Base-by-base conservation (phyloP, 2,113 vertebrate genomes). In the mouse (Mus musculus) region DNA sequence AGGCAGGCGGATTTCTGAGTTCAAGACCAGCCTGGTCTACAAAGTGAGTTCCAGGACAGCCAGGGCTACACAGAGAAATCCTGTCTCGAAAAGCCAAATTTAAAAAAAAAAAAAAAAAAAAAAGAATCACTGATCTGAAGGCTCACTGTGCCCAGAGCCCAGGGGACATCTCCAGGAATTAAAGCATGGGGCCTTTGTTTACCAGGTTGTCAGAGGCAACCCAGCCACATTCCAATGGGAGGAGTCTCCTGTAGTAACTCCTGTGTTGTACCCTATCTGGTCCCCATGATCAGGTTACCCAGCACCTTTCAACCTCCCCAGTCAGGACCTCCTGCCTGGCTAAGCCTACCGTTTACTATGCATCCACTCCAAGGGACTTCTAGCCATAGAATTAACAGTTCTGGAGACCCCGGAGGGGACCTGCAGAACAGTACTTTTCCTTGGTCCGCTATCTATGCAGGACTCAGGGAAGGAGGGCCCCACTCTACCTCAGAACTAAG, bases 161-260 rank as follows among this genome's bases (percentile, higher is more conserved):
- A 82, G 72, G 56, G 52, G 85, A 90, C 11, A 12, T 42, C 46
- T 72, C 9, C 0, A 88, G 88, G 67, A 96, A 71, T 52, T 78
- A 69, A 89, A 97, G 96, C 59, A 46, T 71, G 73, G 39, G 65
- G 72, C 92, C 93, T 96, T 94, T 97, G 94, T 97, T 76, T 88
- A 36, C 39, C 14, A 65, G 80, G 69, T n/a, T 67, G 16, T 56
- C 19, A 88, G 93, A 86, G 39, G 42, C 33, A 93, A 76, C 17
- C 52, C 11, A 39, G 90, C 90, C 92, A 92, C 93, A 95, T 97
- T 95, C 95, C 92, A 91, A 87, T 0, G 71, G 77, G 87, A 84
- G 89, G 82, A 78, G 52, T 52, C 88, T 95, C 77, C 33, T 10
- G 39, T 22, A 67, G 46, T 89, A 59, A 54, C 54, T 72, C n/a